phyloP scores from a whole-genome alignment of 2,797 vertebrate genomes.

The Amniataba percoides region DNA sequence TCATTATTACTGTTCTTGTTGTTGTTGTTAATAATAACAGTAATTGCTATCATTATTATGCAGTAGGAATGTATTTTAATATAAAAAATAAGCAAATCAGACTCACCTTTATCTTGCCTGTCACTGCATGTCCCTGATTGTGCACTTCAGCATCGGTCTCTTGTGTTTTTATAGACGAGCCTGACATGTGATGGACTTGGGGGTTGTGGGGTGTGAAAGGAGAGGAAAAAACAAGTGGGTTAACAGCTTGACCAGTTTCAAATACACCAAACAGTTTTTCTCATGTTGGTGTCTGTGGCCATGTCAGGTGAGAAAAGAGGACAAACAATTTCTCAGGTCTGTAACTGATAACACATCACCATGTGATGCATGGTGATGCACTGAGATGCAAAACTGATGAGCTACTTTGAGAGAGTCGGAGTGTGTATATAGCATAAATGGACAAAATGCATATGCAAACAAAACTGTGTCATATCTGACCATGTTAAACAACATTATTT shows the following conservation, averaged over 20 bases:
- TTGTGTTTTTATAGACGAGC: neutral
- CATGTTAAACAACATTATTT: neutral
- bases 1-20: too few relatives aligned
- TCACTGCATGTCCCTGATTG: neutral
- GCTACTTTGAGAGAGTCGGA: neutral
- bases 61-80: neutral
- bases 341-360: neutral
- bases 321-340: neutral
- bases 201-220: neutral
- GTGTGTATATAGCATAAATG: neutral
- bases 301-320: neutral
- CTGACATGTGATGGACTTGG: neutral
- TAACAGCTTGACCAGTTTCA: neutral
- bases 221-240: constrained; percentile 9
- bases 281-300: constrained; percentile 29
- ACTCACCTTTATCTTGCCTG: constrained; percentile 34
- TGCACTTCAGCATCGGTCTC: neutral
- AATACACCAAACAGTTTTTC: constrained; percentile 27
- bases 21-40: too few relatives aligned
- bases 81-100: neutral
- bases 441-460: too few relatives aligned
- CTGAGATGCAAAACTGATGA: neutral
- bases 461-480: too few relatives aligned
- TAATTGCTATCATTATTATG: too few relatives aligned
- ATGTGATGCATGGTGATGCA: neutral